Percentiles rank a stretch among this genome's conserved stretches.
phyloP scores from a whole-genome alignment of 2,113 vertebrate genomes.

The Euleptes europaea region DNA sequence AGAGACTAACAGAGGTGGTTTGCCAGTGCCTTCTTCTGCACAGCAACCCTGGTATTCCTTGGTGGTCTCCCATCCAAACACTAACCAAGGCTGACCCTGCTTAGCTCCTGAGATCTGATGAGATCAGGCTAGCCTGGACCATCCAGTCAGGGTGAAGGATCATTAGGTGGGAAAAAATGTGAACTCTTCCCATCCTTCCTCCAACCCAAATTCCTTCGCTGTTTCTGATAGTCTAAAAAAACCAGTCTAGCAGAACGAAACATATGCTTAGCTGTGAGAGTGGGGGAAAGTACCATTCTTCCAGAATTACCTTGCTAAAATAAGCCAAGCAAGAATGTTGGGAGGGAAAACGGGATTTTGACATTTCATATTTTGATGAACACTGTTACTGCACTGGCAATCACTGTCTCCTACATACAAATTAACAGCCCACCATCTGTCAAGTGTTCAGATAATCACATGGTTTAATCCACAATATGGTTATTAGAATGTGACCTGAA shows the following conservation, averaged over 20 bases:
- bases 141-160: too few relatives aligned
- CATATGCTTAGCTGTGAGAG: constrained; percentile 56
- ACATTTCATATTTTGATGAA: constrained; percentile 78
- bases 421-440: constrained; percentile 85
- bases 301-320: constrained; percentile 69
- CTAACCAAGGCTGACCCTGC: too few relatives aligned
- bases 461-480: constrained; percentile 80
- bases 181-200: constrained; percentile 11
- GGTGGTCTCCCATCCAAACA: too few relatives aligned
- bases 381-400: constrained; percentile 67
- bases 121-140: too few relatives aligned
- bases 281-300: constrained; percentile 24
- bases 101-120: too few relatives aligned
- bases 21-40: too few relatives aligned
- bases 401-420: constrained; percentile 78
- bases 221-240: constrained; percentile 33
- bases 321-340: constrained; percentile 64
- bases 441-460: constrained; percentile 81
- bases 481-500: constrained; percentile 84
- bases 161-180: neutral
- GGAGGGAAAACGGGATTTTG: constrained; percentile 70
- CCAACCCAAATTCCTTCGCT: constrained; percentile 3
- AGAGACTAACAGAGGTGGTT: too few relatives aligned
- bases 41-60: too few relatives aligned
- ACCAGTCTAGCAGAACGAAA: constrained; percentile 55